Conservation (phyloP, 2,888 invertebrate genomes). For the Cabera pusaria region DNA sequence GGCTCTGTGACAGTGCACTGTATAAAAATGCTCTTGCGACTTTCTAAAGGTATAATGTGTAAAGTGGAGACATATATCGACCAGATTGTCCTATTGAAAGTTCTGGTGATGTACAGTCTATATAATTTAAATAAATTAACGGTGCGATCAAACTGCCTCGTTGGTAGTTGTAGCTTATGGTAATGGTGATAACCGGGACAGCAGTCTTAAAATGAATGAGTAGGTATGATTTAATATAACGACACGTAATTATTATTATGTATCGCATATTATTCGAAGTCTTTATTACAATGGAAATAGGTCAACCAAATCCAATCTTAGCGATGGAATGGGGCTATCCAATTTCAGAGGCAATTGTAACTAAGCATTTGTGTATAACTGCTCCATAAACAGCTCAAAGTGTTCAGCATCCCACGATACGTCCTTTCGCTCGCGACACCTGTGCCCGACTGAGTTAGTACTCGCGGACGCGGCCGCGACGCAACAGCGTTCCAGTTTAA, state of each 20-base stretch:
- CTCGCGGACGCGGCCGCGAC: slow-evolving; percentile 2
- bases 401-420: neutral
- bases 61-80: slow-evolving; percentile 2
- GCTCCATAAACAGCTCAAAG: neutral
- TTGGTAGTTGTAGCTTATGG: too few species aligned
- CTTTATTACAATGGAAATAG: too few species aligned
- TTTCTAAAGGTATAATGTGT: slow-evolving; percentile 44
- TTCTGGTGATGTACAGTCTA: neutral
- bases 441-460: slow-evolving; percentile 10
- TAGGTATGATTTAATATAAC: too few species aligned
- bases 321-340: too few species aligned
- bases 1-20: slow-evolving; percentile 35
- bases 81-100: neutral
- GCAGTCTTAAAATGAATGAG: too few species aligned
- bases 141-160: too few species aligned
- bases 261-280: too few species aligned
- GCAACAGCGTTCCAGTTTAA: slow-evolving; percentile 27
- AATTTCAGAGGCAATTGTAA: too few species aligned
- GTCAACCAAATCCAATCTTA: too few species aligned
- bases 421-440: slow-evolving; percentile 13
- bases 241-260: too few species aligned
- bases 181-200: too few species aligned
- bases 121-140: too few species aligned
- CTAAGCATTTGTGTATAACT: neutral
- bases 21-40: slow-evolving; percentile 34